Percentiles rank a stretch among this genome's conserved stretches.
phyloP scores from a whole-genome alignment of 2,888 invertebrate genomes.

The Lypha dubia region DNA sequence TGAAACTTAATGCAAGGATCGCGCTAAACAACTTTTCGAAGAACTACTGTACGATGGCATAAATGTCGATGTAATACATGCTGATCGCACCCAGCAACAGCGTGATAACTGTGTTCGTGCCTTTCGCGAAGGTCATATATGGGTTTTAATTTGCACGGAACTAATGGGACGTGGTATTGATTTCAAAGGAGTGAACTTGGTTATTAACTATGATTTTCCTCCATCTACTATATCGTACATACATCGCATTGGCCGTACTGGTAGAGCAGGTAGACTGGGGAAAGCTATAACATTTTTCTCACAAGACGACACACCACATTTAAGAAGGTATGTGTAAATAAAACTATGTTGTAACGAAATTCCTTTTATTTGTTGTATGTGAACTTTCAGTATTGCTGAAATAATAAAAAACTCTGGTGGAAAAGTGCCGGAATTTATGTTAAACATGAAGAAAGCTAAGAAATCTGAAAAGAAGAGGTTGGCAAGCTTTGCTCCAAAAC shows the following conservation, averaged over 20 bases:
- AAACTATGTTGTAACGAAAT: not conserved
- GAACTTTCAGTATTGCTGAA: slow-evolving; percentile 94
- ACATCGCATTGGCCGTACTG: slow-evolving; percentile 94
- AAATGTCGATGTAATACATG: slow-evolving; percentile 96
- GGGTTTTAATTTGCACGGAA: slow-evolving; percentile 98
- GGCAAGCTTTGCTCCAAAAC: slow-evolving; percentile 86
- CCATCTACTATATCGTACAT: slow-evolving; percentile 94
- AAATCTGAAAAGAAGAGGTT: slow-evolving; percentile 84
- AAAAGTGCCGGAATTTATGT: slow-evolving; percentile 95
- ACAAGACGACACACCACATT: slow-evolving; percentile 91
- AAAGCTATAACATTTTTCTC: slow-evolving; percentile 97
- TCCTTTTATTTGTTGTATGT: slow-evolving; percentile 72
- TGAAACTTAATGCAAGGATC: slow-evolving; percentile 86
- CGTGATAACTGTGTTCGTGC: slow-evolving; percentile 95
- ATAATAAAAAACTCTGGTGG: slow-evolving; percentile 96
- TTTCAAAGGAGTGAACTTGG: slow-evolving; percentile 97
- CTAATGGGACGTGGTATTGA: slow-evolving; percentile 98
- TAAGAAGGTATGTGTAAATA: slow-evolving; percentile 89
- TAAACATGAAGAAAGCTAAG: slow-evolving; percentile 88
- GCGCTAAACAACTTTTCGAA: slow-evolving; percentile 95
- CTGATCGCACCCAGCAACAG: slow-evolving; percentile 94
- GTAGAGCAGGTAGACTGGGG: slow-evolving; percentile 95
- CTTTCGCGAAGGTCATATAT: slow-evolving; percentile 96
- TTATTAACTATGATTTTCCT: slow-evolving; percentile 99
- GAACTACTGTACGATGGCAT: slow-evolving; percentile 96